Conservation (phyloP, 2,797 vertebrate genomes). For the Xenopus petersii region DNA sequence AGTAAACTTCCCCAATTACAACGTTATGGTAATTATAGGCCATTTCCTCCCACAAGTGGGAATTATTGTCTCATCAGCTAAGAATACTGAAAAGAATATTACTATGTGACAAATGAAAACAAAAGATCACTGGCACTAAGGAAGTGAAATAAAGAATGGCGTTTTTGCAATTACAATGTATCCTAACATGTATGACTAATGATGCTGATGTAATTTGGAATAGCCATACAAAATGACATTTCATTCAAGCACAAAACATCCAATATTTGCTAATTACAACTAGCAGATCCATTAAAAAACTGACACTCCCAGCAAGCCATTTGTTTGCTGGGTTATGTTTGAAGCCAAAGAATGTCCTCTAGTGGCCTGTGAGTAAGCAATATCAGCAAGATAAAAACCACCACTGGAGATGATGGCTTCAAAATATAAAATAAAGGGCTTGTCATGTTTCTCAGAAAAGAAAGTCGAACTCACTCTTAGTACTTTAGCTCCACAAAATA, state of each 20-base stretch:
- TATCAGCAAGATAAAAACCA: constrained; percentile 5
- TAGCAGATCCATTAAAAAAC: constrained; percentile 50
- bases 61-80: background rate
- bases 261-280: constrained; percentile 57
- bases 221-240: constrained; percentile 50
- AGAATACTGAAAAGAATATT: constrained; percentile 25
- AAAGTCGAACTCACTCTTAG: background rate
- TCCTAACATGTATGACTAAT: constrained; percentile 47
- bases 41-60: background rate
- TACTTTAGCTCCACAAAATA: too few species aligned
- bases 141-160: constrained; percentile 20
- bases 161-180: background rate
- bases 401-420: constrained; percentile 30
- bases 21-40: background rate
- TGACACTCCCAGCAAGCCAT: constrained; percentile 42
- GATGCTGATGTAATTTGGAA: constrained; percentile 53
- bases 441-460: constrained; percentile 27
- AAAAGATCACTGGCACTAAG: constrained; percentile 6
- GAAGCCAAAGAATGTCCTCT: constrained; percentile 65
- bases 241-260: constrained; percentile 53
- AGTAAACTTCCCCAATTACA: background rate
- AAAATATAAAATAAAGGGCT: constrained; percentile 29
- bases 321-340: constrained; percentile 25
- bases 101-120: constrained; percentile 7
- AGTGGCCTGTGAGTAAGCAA: constrained; percentile 53